Base-by-base conservation (phyloP, 2,797 vertebrate genomes). In the Alosa sapidissima region DNA sequence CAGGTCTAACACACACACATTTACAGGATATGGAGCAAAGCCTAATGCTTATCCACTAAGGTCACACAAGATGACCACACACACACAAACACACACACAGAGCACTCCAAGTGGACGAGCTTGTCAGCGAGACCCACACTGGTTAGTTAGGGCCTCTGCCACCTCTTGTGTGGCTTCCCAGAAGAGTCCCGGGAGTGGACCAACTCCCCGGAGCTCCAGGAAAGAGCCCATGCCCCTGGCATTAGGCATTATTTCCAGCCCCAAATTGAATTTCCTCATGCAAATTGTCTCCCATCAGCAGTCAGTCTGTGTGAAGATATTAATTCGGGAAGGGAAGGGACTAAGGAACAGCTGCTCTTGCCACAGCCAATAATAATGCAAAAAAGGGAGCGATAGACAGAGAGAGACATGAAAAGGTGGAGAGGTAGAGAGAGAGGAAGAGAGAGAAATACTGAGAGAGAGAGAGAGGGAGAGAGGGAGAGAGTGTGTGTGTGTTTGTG, bases 291-390 rank as follows among this genome's bases (percentile, higher is more conserved):
- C 89, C 93, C 91, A 90, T 94, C 92, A 92, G 92, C 92, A 92
- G 92, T 92, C 92, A 93, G 95, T 94, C 95, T 93, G 92, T 90
- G 92, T 90, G 93, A 91, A 92, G 91, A 93, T 91, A 94, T 93
- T 94, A 95, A 96, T 95, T 95, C 92, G 88, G 90, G 87, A 89
- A 89, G 90, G 92, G 91, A 90, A 90, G 91, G 93, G 92, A 93
- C 93, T 93, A 92, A 72, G 92, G 94, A 96, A 95, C 96, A 95
- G 95, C 94, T 96, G 96, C 94, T 96, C 92, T 93, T 87, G 92
- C 94, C 94, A 94, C 92, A 94, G 94, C 94, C 94, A 94, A 95
- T 95, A 95, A 96, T 95, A 95, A 94, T 87, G 87, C 88, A 87
- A 93, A 88, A 90, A 83, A 88, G 81, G 85, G 72, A 86, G 85